Percentiles rank a stretch among this genome's conserved stretches.
phyloP scores from a whole-genome alignment of 37 sponge, comb jelly and placozoan genomes.

The Hormiphora californensis region DNA sequence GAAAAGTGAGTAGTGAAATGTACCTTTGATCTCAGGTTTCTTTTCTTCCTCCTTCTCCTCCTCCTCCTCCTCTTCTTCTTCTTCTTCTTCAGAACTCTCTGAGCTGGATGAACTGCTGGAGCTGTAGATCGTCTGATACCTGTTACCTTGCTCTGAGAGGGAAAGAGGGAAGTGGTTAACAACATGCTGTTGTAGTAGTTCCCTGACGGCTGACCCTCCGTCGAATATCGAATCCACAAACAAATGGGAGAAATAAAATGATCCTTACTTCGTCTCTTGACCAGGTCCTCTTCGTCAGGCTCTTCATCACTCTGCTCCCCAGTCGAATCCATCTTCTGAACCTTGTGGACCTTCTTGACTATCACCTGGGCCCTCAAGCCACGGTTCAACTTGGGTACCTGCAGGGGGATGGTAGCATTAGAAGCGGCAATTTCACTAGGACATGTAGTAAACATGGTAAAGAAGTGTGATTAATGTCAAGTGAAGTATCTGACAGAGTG shows the following conservation, averaged over 20 bases:
- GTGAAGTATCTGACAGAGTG: neutral
- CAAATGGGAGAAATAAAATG: too few relatives aligned
- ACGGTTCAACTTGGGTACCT: conserved; percentile 50
- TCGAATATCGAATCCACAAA: too few relatives aligned
- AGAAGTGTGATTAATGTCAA: neutral
- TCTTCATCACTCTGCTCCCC: conserved; percentile 4
- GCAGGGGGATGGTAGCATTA: neutral
- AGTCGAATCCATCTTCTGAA: neutral
- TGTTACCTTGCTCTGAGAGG: conserved; percentile 10
- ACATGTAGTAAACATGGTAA: neutral
- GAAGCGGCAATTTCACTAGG: neutral
- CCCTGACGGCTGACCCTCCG: too few relatives aligned
- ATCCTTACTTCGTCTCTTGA: conserved; percentile 1
- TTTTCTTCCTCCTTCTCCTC: conserved; percentile 9
- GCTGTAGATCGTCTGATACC: conserved; percentile 53
- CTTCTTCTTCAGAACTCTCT: neutral
- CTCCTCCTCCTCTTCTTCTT: conserved; percentile 3
- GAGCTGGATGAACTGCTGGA: conserved; percentile 10
- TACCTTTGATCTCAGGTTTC: too few relatives aligned
- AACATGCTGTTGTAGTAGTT: too few relatives aligned
- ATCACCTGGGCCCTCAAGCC: conserved; percentile 30
- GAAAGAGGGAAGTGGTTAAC: neutral
- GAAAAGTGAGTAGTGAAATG: too few relatives aligned
- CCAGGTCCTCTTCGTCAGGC: conserved; percentile 4
- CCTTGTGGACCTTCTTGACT: conserved; percentile 12